Base-by-base conservation (phyloP, 2,113 vertebrate species). In the Pseudopodoces humilis region DNA sequence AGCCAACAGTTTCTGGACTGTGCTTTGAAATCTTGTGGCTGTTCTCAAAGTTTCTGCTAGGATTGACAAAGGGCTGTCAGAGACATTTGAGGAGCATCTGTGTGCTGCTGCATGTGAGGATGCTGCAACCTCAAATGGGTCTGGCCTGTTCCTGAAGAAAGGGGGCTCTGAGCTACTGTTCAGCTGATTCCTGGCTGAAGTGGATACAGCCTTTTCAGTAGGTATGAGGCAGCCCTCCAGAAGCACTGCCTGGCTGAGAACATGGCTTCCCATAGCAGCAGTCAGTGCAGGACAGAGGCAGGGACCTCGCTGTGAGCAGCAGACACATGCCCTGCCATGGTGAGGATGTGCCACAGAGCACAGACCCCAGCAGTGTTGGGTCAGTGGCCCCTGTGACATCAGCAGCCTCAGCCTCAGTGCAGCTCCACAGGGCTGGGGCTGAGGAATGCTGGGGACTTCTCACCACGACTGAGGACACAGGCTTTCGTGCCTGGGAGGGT, bases 141-240 rank as follows among this genome's bases (percentile, higher is more conserved):
- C 25, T 3, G 3, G 13, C 16, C 43, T 71, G 35, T 35, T 85
- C 15, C 78, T 64, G 58, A 94, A n/a, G 44, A 71, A 71, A 31
- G 4, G 13, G 8, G 5, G 3, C 39, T 84, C 56, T 35, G 43
- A 76, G 59, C 53, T 68, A 23, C 55, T 69, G 16, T 69, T 64
- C 22, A 37, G 35, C 18, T 79, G 47, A 25, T 47, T 86, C 37
- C 59, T 56, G 18, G 15, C 23, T 2, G 0, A 62, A 53, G 49
- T 0, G 0, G n/a, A 62, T n/a, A 43, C 0, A 0, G 0, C 41
- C 37, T 64, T 81, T 70, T 47, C 7, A 52, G 59, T 25, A 89
- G 72, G 27, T 79, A 13, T 11, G 13, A 56, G 65, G 43, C 64
- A 87, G 35, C 62, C 35, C 44, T 75, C 31, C 46, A 22, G 31